Evolutionary conservation across 1,140 invertebrate genomes (phyloP).

Genomic region (Zaprionus taronus): DNA sequence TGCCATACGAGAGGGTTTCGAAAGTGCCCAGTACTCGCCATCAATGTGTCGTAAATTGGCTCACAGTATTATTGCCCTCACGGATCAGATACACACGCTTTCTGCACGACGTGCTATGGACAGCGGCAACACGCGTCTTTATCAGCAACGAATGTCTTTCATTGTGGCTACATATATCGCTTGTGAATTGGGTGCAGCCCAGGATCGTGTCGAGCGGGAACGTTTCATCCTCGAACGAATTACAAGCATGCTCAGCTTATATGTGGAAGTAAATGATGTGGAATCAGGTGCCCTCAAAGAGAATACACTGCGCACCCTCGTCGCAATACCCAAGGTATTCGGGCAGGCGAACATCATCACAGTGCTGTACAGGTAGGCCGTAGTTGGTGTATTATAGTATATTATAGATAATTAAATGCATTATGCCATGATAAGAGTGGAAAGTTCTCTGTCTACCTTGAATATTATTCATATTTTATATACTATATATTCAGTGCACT

Average conservation of each 20-base stretch:
- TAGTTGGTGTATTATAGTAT: background rate
- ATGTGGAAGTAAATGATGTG: conserved; percentile 45
- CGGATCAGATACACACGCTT: conserved; percentile 53
- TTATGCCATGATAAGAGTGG: background rate
- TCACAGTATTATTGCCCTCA: conserved; percentile 45
- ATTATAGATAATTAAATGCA: background rate
- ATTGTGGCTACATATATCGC: conserved; percentile 71
- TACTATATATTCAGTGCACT: background rate
- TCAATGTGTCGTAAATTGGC: conserved; percentile 53
- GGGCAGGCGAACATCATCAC: conserved; percentile 63
- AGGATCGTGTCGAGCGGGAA: conserved; percentile 50
- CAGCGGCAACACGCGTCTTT: conserved; percentile 18
- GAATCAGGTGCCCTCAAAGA: conserved; percentile 46
- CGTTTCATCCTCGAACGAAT: conserved; percentile 62
- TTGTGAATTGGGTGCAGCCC: conserved; percentile 66
- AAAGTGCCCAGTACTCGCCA: conserved; percentile 52
- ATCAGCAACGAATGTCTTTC: conserved; percentile 64
- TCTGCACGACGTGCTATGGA: conserved; percentile 15
- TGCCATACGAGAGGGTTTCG: conserved; percentile 66
- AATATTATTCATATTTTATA: background rate
- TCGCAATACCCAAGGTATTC: conserved; percentile 66
- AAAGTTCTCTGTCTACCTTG: too few relatives aligned
- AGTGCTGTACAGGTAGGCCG: conserved; percentile 59
- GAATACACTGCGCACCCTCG: conserved; percentile 58
- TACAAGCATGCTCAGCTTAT: conserved; percentile 48